Conservation (phyloP, 2,113 vertebrate species). For the Phalacrocorax aristotelis region DNA sequence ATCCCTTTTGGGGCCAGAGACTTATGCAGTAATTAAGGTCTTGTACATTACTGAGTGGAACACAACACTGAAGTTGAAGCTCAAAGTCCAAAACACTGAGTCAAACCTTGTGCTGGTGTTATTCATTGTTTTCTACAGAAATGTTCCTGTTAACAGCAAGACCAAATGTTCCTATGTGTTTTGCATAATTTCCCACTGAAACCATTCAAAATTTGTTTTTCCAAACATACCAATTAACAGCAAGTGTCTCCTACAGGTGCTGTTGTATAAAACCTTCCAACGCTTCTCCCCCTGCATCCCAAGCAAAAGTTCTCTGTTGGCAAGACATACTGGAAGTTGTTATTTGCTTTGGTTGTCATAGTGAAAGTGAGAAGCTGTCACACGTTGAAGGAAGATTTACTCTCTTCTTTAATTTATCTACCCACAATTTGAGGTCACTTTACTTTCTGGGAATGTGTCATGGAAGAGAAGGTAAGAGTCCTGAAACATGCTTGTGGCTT, state of each 20-base stretch:
- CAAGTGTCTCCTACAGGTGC: neutral
- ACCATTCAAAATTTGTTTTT: neutral
- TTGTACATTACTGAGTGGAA: neutral
- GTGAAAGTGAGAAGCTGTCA: neutral
- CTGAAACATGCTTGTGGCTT: neutral
- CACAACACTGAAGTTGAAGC: neutral
- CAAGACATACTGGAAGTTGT: neutral
- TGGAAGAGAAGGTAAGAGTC: neutral
- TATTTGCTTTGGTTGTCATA: neutral
- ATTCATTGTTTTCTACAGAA: neutral
- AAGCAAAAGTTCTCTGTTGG: neutral
- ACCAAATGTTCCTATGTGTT: neutral
- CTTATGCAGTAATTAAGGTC: neutral
- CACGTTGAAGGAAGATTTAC: neutral
- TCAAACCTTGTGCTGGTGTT: neutral
- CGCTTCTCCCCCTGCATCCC: neutral
- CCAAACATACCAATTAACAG: neutral
- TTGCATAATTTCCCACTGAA: neutral
- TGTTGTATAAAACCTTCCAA: neutral
- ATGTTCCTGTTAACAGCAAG: neutral
- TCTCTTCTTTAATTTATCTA: neutral
- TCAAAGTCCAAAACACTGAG: neutral
- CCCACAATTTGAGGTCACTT: neutral
- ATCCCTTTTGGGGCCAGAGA: neutral
- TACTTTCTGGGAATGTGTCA: neutral